A percentile compares a stretch with the other conserved stretches of the same genome.
These are phyloP conservation scores for Carcina quercana DNA, from an alignment of 2,888 invertebrate genomes.

Conservation along the genomic window DNA sequence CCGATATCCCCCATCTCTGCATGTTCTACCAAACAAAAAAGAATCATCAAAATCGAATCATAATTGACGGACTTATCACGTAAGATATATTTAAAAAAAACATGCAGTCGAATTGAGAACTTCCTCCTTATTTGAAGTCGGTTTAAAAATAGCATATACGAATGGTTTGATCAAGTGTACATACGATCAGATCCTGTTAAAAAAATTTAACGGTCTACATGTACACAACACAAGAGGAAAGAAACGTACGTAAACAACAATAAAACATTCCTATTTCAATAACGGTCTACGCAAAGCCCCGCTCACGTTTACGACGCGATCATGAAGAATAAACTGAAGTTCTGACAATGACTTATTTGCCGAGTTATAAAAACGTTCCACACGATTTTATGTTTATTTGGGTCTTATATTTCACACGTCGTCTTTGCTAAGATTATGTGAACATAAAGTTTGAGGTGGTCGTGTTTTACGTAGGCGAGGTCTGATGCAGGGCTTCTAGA, in stretches of 20 bases:
- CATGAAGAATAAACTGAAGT: slow-evolving; percentile 39
- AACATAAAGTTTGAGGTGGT: slow-evolving; percentile 41
- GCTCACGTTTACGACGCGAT: slow-evolving; percentile 41
- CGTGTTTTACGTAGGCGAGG: slow-evolving; percentile 33
- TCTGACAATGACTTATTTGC: slow-evolving; percentile 55
- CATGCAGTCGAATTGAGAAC: too few species aligned
- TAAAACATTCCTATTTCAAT: slow-evolving; percentile 34
- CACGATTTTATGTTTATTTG: slow-evolving; percentile 49
- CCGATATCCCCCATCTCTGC: too few species aligned
- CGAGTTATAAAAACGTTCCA: slow-evolving; percentile 47
- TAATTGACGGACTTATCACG: too few species aligned
- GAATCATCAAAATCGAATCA: too few species aligned
- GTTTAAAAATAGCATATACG: too few species aligned
- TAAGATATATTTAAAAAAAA: too few species aligned
- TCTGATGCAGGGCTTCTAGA: background rate
- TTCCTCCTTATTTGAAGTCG: too few species aligned
- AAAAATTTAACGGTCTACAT: background rate
- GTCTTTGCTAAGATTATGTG: slow-evolving; percentile 46
- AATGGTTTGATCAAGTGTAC: too few species aligned
- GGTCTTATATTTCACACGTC: slow-evolving; percentile 53
- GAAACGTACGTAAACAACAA: slow-evolving; percentile 13
- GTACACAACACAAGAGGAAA: background rate
- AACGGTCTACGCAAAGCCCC: slow-evolving; percentile 32
- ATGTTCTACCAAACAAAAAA: too few species aligned
- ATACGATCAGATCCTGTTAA: too few species aligned